phyloP scores from a whole-genome alignment of 1,140 invertebrate species.

The Sycophila sp. region DNA sequence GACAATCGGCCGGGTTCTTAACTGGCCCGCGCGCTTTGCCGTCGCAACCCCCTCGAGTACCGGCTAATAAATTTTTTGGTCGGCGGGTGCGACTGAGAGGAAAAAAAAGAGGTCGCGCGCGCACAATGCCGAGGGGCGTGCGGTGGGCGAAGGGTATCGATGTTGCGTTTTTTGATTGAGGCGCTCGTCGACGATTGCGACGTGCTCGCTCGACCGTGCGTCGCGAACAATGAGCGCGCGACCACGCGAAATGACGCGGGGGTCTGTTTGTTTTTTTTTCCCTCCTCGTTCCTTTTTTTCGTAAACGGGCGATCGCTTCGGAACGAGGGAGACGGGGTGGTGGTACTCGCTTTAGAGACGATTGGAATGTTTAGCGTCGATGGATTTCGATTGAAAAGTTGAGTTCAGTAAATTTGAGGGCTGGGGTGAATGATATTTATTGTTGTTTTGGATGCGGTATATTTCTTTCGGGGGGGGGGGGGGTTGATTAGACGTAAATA shows the following conservation, averaged over 20 bases:
- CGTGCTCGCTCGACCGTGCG: slow-evolving; percentile 59
- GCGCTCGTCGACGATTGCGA: slow-evolving; percentile 57
- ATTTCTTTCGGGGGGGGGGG: too few species aligned
- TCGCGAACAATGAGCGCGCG: background rate
- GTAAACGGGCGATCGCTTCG: too few species aligned
- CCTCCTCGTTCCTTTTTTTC: too few species aligned
- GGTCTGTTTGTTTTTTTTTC: too few species aligned
- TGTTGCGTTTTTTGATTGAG: slow-evolving; percentile 64
- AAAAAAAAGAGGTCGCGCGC: background rate
- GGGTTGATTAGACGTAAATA: too few species aligned
- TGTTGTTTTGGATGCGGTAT: too few species aligned
- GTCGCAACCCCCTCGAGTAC: too few species aligned
- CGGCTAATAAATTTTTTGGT: slow-evolving; percentile 19
- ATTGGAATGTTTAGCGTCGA: background rate
- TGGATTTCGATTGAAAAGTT: too few species aligned
- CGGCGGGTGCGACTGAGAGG: background rate
- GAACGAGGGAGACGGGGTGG: background rate
- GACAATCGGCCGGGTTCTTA: too few species aligned
- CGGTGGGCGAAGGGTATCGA: slow-evolving; percentile 56
- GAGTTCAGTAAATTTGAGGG: too few species aligned
- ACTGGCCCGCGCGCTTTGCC: too few species aligned
- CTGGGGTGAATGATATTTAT: too few species aligned
- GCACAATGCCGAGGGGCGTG: slow-evolving; percentile 4
- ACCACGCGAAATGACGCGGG: background rate
- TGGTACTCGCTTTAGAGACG: background rate